These are phyloP conservation scores for Benitochromis conjunctus DNA, from an alignment of 2,113 vertebrate species.

Conservation along the genomic window DNA sequence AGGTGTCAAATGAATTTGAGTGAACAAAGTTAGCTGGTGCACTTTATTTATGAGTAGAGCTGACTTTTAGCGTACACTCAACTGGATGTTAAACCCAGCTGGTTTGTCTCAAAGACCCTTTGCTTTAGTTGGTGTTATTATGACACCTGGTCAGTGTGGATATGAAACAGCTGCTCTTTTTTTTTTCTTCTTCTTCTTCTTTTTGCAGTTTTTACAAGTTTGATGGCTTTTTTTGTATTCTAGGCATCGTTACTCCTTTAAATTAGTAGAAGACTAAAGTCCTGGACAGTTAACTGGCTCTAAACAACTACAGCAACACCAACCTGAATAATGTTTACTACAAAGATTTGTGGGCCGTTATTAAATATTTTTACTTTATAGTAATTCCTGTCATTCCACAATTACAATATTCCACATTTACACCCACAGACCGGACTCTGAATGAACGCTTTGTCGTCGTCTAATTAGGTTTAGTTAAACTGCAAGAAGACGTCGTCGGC, in stretches of 20 bases:
- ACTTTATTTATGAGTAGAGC: not conserved
- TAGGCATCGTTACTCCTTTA: not conserved
- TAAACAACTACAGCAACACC: not conserved
- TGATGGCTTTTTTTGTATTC: not conserved
- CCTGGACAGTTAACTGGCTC: not conserved
- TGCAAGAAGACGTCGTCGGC: not conserved
- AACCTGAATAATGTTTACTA: not conserved
- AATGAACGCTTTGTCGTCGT: not conserved
- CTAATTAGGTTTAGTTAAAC: not conserved
- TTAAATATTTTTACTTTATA: not conserved
- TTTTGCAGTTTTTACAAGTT: not conserved
- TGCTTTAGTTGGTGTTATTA: not conserved
- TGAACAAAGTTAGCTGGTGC: not conserved
- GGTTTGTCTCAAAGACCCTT: not conserved
- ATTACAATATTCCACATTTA: not conserved
- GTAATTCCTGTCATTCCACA: not conserved
- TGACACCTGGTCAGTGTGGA: not conserved
- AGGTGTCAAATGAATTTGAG: not conserved
- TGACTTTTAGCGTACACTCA: not conserved
- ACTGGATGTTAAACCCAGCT: not conserved
- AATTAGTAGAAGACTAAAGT: not conserved
- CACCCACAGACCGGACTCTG: not conserved
- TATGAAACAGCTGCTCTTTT: conserved; percentile 3
- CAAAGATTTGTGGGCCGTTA: not conserved
- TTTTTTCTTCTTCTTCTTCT: not conserved